A percentile compares a stretch with the other conserved stretches of the same genome.
These are phyloP conservation scores for Ectropis grisescens DNA, from an alignment of 1,140 invertebrate genomes.

Conservation along the genomic window DNA sequence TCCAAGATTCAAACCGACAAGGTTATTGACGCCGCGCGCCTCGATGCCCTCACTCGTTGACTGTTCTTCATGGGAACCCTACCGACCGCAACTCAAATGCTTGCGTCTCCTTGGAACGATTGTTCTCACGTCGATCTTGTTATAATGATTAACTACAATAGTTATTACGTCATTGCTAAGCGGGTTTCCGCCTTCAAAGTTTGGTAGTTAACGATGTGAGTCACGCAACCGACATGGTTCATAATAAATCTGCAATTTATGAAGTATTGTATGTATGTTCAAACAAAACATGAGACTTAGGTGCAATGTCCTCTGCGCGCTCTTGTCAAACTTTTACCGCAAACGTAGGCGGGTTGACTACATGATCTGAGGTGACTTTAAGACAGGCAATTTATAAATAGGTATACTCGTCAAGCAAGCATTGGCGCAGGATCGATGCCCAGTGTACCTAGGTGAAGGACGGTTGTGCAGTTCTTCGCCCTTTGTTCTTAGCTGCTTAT, in stretches of 20 bases:
- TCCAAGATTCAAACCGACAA: conserved; percentile 63
- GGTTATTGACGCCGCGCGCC: conserved; percentile 59
- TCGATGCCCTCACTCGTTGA: conserved; percentile 24
- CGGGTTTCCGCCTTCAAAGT: conserved; percentile 61
- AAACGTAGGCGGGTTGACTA: background rate
- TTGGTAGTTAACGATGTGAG: conserved; percentile 55
- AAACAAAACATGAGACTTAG: conserved; percentile 3
- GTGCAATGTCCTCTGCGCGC: conserved; percentile 27
- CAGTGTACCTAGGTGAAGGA: conserved; percentile 59
- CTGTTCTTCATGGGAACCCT: conserved; percentile 40
- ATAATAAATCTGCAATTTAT: conserved; percentile 29
- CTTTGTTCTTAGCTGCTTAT: conserved; percentile 14
- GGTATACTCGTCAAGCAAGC: conserved; percentile 41
- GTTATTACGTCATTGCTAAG: conserved; percentile 60
- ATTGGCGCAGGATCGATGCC: conserved; percentile 51
- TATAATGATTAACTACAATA: conserved; percentile 62
- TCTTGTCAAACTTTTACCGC: too few relatives aligned
- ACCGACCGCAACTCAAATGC: conserved; percentile 30
- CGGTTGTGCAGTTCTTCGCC: conserved; percentile 46
- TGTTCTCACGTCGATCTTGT: conserved; percentile 58
- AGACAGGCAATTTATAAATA: conserved; percentile 40
- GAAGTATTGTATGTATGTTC: background rate
- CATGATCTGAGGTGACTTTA: conserved; percentile 9
- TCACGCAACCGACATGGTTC: conserved; percentile 44
- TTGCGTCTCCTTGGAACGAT: conserved; percentile 49